Conservation (phyloP, 2,888 invertebrate species). For the Ametastegia equiseti region DNA sequence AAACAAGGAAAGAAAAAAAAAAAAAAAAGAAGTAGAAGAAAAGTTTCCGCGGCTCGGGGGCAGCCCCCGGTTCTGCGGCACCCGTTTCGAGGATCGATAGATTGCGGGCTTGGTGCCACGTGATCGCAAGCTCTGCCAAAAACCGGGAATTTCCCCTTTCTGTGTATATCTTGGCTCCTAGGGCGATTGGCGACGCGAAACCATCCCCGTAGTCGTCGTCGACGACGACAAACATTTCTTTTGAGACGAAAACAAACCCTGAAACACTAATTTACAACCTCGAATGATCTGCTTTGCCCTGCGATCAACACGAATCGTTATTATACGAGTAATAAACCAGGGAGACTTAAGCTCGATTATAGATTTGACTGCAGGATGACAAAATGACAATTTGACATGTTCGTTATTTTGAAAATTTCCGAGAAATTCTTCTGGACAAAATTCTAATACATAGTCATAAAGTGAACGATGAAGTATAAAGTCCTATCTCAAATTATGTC, state of each 20-base stretch:
- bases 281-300: neutral
- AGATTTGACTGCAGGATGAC: too few species aligned
- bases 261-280: neutral
- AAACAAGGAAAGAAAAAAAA: neutral
- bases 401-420: too few species aligned
- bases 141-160: slow-evolving; percentile 16
- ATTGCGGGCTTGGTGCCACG: slow-evolving; percentile 44
- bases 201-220: neutral
- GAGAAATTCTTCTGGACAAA: too few species aligned
- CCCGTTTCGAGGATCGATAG: slow-evolving; percentile 34
- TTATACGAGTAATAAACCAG: neutral
- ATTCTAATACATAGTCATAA: too few species aligned
- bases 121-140: slow-evolving; percentile 41
- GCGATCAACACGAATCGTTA: neutral
- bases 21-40: neutral
- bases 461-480: too few species aligned
- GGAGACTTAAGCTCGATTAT: neutral
- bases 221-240: too few species aligned
- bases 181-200: neutral
- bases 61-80: slow-evolving; percentile 33
- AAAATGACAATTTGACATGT: too few species aligned
- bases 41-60: neutral
- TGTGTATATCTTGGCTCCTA: neutral
- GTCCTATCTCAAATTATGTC: too few species aligned
- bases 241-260: neutral